Conservation (phyloP, 2,113 vertebrate species). For the Neodontobutis hainanensis region DNA sequence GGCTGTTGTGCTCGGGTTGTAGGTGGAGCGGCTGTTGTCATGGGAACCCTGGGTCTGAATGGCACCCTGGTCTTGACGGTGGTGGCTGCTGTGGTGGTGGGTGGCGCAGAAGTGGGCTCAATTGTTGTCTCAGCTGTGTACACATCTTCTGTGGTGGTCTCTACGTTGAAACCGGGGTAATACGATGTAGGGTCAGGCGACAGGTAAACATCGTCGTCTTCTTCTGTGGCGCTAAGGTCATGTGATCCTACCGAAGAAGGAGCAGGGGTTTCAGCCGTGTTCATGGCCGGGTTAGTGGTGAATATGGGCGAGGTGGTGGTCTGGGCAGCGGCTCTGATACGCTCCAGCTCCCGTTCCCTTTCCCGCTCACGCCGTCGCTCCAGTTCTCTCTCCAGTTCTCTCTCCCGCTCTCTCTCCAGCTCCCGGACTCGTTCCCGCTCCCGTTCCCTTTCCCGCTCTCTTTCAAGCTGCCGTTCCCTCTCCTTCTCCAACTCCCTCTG, state of each 20-base stretch:
- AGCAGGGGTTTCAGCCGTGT: slow-evolving; percentile 35
- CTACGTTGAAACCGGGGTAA: slow-evolving; percentile 33
- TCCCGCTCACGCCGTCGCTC: slow-evolving; percentile 43
- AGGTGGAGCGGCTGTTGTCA: slow-evolving; percentile 48
- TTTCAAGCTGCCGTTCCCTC: slow-evolving; percentile 50
- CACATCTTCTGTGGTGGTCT: slow-evolving; percentile 57
- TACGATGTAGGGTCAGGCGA: slow-evolving; percentile 59
- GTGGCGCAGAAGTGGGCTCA: slow-evolving; percentile 36
- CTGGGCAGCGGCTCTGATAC: slow-evolving; percentile 54
- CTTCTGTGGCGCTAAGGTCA: slow-evolving; percentile 65
- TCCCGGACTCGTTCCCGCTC: slow-evolving; percentile 52
- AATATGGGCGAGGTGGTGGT: slow-evolving; percentile 68
- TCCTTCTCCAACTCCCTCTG: slow-evolving; percentile 60
- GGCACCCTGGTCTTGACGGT: slow-evolving; percentile 51
- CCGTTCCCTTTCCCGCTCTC: slow-evolving; percentile 41
- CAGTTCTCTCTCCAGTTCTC: slow-evolving; percentile 50
- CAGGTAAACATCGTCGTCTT: slow-evolving; percentile 75
- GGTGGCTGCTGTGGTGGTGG: slow-evolving; percentile 18
- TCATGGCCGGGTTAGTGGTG: slow-evolving; percentile 53
- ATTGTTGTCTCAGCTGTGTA: slow-evolving; percentile 49
- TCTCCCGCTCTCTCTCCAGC: slow-evolving; percentile 46
- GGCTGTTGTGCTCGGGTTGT: slow-evolving; percentile 57
- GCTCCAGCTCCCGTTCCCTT: slow-evolving; percentile 63
- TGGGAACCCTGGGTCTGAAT: slow-evolving; percentile 65
- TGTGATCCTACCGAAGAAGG: slow-evolving; percentile 63